A percentile compares a stretch with the other conserved stretches of the same genome.
Evolutionary conservation across 2,888 invertebrate species (phyloP).

Genomic region (Drosophila subquinaria): DNA sequence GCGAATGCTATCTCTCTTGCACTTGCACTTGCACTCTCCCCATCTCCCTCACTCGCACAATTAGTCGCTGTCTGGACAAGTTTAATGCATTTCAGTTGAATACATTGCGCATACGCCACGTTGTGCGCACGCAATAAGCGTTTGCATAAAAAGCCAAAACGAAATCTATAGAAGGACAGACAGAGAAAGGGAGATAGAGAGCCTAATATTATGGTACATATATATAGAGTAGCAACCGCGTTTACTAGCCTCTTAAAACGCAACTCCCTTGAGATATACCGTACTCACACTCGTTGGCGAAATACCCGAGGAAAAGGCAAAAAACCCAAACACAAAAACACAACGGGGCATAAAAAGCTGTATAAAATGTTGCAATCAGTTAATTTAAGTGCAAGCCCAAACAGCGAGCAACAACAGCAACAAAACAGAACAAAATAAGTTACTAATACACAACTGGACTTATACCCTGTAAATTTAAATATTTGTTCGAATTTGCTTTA

Average conservation of each 20-base stretch:
- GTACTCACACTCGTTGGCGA: constrained; percentile 8
- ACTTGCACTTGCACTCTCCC: background rate
- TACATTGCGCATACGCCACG: constrained; percentile 73
- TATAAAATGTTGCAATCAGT: constrained; percentile 82
- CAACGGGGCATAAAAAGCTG: constrained; percentile 72
- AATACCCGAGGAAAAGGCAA: constrained; percentile 53
- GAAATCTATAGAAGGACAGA: constrained; percentile 15
- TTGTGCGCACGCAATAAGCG: constrained; percentile 62
- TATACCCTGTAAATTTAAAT: constrained; percentile 24
- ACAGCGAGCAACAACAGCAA: constrained; percentile 43
- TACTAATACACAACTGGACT: background rate
- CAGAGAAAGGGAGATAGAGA: background rate
- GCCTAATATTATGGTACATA: constrained; percentile 10
- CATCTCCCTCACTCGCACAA: constrained; percentile 6
- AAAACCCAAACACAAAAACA: constrained; percentile 41
- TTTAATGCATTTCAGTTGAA: constrained; percentile 62
- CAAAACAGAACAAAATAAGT: constrained; percentile 26
- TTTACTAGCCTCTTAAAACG: constrained; percentile 73
- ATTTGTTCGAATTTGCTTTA: too few relatives aligned
- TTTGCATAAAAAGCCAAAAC: constrained; percentile 56
- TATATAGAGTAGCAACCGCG: constrained; percentile 49
- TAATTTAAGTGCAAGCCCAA: constrained; percentile 81
- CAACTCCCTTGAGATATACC: constrained; percentile 68
- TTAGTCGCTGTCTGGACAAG: constrained; percentile 37
- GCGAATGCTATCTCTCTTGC: background rate